These are phyloP conservation scores for Hydrolagus colliei DNA, from an alignment of 2,797 vertebrate species.

Conservation along the genomic window DNA sequence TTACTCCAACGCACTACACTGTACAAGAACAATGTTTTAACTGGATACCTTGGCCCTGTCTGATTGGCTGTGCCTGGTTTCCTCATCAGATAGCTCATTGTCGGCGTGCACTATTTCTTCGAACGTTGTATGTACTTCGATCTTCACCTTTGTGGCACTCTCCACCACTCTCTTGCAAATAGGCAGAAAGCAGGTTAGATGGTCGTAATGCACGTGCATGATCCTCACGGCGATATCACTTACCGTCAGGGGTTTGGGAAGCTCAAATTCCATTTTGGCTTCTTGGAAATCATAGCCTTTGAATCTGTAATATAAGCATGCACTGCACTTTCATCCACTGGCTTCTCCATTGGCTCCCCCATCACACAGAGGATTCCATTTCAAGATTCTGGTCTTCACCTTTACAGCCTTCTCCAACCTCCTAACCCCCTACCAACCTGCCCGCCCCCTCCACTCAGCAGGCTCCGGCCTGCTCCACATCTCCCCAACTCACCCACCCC, in stretches of 20 bases:
- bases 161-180: slow-evolving; percentile 27
- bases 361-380: no score
- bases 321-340: background rate
- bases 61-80: background rate
- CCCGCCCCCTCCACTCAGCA: no score
- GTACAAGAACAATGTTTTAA: background rate
- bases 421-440: no score
- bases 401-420: no score
- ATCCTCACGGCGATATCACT: slow-evolving; percentile 64
- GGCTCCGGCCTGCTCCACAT: no score
- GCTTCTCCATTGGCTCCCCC: no score
- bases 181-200: slow-evolving; percentile 57
- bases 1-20: no score
- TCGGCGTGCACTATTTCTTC: background rate
- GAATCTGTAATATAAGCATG: slow-evolving; percentile 52
- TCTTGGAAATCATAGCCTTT: slow-evolving; percentile 60
- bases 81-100: background rate
- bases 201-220: slow-evolving; percentile 77
- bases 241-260: slow-evolving; percentile 67
- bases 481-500: no score
- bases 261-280: slow-evolving; percentile 59
- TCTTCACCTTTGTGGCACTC: background rate
- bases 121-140: background rate
- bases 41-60: background rate
- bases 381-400: no score